Conservation (phyloP, 2,797 vertebrate genomes). For the Alauda arvensis region DNA sequence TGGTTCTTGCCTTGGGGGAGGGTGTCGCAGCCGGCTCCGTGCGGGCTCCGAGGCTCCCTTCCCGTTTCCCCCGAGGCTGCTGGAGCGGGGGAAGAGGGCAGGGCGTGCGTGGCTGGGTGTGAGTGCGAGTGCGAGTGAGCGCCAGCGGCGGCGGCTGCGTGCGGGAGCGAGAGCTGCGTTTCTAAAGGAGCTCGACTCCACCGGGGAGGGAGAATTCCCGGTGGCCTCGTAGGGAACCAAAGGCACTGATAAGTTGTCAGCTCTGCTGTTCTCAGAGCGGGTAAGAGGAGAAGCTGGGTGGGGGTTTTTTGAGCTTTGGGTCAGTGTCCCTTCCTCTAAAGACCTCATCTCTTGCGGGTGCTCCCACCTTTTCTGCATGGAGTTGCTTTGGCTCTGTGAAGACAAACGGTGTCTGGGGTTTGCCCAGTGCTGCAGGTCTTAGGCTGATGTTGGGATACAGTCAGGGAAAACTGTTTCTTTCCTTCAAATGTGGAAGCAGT, state of each 20-base stretch:
- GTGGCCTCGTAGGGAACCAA: slow-evolving; percentile 62
- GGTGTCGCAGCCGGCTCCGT: not conserved
- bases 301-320: slow-evolving; percentile 35
- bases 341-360: slow-evolving; percentile 28
- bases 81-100: not conserved
- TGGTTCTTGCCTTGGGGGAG: not conserved
- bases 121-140: not conserved
- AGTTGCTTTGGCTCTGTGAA: slow-evolving; percentile 24
- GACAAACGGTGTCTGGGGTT: not conserved
- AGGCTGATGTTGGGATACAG: slow-evolving; percentile 46
- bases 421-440: slow-evolving; percentile 25
- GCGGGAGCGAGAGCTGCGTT: not conserved
- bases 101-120: not conserved
- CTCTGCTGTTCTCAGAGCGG: slow-evolving; percentile 48
- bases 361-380: slow-evolving; percentile 32
- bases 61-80: not conserved
- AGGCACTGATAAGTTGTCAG: slow-evolving; percentile 57
- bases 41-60: not conserved
- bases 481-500: slow-evolving; percentile 54
- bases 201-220: slow-evolving; percentile 29
- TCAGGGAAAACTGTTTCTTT: slow-evolving; percentile 63
- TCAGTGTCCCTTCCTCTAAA: slow-evolving; percentile 45
- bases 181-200: slow-evolving; percentile 37
- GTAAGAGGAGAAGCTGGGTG: slow-evolving; percentile 26
- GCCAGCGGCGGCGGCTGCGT: not conserved